Evolutionary conservation across 2,113 vertebrate species (phyloP), one percentile per base, ranked within the genome.

Genomic region (Callospermophilus lateralis): DNA sequence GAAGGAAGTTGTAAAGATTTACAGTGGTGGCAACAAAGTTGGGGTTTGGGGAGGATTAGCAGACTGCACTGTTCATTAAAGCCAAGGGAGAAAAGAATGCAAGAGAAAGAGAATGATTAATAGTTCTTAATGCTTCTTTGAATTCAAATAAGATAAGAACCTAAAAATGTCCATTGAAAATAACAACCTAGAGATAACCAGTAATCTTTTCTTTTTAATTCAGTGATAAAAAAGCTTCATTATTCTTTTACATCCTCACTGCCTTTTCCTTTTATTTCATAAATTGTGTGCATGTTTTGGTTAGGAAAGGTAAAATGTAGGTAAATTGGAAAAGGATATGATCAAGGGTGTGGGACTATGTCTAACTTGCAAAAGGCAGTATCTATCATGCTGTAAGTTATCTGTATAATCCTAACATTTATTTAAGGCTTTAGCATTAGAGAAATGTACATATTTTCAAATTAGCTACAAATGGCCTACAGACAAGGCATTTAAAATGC

Each of bases 401-500:
- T 65, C 74, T 48, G 9, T 84, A 76, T 13, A 76, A 34, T 70
- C 65, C 51, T 95, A 72, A 74, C 30, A 86, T 76, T 68, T 53
- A 77, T 73, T 92, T 86, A 65, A 22, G 4, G 87, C 32, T 86
- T 87, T 22, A 65, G 34, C 0, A 4, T 79, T 79, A 81, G 3
- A 73, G 51, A 67, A 88, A 92, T 37, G 28, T 45, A 10, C 26
- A 61, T 73, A 78, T 89, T 68, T 74, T 85, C 53, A 79, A 95
- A 88, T 94, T 80, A 68, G 37, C 45, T 88, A 80, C 32, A 39
- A 80, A 67, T 51, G 53, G 32, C n/a, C 15, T 10, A 16, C 11
- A 89, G 58, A 81, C 2, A 84, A 97, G 58, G 3, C 16, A 26
- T 93, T 93, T 90, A 84, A 89, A 89, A 85, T 63, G 9, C 73